Percentiles rank a stretch among this genome's conserved stretches.
These are phyloP conservation scores for Bufotes viridis DNA, from an alignment of 2,797 vertebrate genomes.

Conservation along the genomic window DNA sequence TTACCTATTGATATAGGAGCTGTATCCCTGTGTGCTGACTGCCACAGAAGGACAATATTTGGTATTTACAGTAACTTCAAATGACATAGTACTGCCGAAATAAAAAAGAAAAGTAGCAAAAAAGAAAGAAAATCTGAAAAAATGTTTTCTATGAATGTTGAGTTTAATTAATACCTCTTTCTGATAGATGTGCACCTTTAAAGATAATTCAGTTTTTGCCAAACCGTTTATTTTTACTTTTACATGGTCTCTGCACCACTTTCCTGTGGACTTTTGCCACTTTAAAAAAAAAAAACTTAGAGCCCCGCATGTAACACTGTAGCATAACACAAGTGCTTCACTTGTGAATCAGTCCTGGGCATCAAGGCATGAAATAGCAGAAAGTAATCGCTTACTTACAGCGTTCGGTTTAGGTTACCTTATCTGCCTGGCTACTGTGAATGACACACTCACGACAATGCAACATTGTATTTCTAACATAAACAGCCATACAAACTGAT, in stretches of 20 bases:
- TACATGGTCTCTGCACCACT: background rate
- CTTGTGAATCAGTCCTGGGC: slow-evolving; percentile 15
- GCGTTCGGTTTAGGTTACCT: slow-evolving; percentile 28
- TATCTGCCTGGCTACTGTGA: slow-evolving; percentile 44
- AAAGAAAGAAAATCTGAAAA: too few species aligned
- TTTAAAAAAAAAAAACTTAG: too few species aligned
- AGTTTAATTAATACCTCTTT: too few species aligned
- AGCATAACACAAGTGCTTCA: slow-evolving; percentile 22
- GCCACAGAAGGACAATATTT: too few species aligned
- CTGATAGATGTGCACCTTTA: too few species aligned
- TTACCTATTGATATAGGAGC: too few species aligned
- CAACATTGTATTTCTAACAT: slow-evolving; percentile 25
- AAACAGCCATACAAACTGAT: slow-evolving; percentile 34
- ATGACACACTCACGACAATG: slow-evolving; percentile 45
- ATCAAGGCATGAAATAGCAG: slow-evolving; percentile 45
- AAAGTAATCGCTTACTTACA: slow-evolving; percentile 24
- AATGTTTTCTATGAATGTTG: too few species aligned
- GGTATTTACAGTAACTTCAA: too few species aligned
- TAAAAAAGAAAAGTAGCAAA: too few species aligned
- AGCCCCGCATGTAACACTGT: background rate
- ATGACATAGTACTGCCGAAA: too few species aligned
- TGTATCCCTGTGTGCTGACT: too few species aligned
- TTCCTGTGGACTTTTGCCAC: background rate
- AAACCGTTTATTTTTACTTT: background rate
- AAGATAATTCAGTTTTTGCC: background rate